Evolutionary conservation across 2,888 invertebrate species (phyloP), one percentile per base, ranked within the genome.

Genomic region (Gymnoscelis rufifasciata): DNA sequence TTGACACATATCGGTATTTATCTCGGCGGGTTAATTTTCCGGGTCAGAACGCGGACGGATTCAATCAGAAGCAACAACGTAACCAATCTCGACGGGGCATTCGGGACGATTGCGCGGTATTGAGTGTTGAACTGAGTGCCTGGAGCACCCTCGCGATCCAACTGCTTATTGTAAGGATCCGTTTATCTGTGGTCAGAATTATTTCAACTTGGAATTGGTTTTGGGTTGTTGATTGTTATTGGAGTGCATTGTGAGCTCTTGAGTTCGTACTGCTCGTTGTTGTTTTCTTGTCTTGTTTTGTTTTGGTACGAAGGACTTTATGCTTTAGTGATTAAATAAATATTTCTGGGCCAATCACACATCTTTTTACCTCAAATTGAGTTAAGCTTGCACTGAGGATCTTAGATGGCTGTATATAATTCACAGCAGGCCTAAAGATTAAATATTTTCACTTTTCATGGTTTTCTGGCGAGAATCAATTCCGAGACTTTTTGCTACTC

Each of bases 31-130:
- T 77, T 79, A 81, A 82, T 81, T 80, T 79, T 74, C 74, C 73
- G 73, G 73, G 74, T 74, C 73, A 64, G 59, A 49, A 43, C 52
- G 54, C 43, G 57, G 68, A 71, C 78, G 78, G 79, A 84, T 80
- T 83, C 82, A 83, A 83, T 86, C 86, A 84, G 73, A 77, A 76
- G 77, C 78, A 76, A 81, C 81, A 76, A 81, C 74, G 76, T 74
- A 77, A 83, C 77, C 79, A 84, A 83, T 84, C 81, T 75, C 74
- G 72, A 61, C 68, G 67, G 38, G n/a, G 66, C 64, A 41, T 39
- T 44, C 44, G 68, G 76, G 79, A 79, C 78, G 83, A 78, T 82
- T 79, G 80, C 64, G 60, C 69, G 71, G 75, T 79, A 78, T 80
- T 81, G 77, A 78, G 74, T 43, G 39, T 43, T 35, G 40, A 73